Evolutionary conservation across 2,797 vertebrate genomes (phyloP).

Genomic region (Poecilia picta): DNA sequence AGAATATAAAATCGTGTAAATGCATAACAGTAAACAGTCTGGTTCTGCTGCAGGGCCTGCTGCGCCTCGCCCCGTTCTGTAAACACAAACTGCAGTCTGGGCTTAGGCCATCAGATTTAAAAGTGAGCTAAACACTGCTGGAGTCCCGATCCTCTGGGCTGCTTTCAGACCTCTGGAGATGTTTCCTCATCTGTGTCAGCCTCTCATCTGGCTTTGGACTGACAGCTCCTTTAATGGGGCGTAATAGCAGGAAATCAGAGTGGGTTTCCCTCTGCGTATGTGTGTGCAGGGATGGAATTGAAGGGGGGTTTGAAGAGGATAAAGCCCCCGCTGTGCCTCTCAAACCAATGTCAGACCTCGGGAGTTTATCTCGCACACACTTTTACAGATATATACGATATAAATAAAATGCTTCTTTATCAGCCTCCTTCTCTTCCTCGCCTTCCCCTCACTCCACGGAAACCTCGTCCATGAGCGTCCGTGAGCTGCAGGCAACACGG

Average conservation of each 20-base stretch:
- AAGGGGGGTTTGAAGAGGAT: conserved; percentile 52
- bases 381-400: conserved; percentile 27
- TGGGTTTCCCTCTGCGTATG: conserved; percentile 70
- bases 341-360: conserved; percentile 65
- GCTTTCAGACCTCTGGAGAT: conserved; percentile 72
- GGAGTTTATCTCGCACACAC: conserved; percentile 33
- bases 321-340: conserved; percentile 73
- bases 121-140: conserved; percentile 57
- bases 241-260: conserved; percentile 87
- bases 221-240: conserved; percentile 83
- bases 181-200: conserved; percentile 79
- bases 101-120: conserved; percentile 57
- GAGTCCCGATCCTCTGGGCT: conserved; percentile 62
- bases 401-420: conserved; percentile 59
- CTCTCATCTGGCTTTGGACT: conserved; percentile 82
- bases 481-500: conserved; percentile 79
- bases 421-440: conserved; percentile 39
- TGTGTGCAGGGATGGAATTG: conserved; percentile 14
- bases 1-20: conserved; percentile 22
- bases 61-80: conserved; percentile 41
- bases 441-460: conserved; percentile 35
- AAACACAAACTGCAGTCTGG: conserved; percentile 67
- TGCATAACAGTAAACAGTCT: conserved; percentile 23
- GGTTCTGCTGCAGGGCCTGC: conserved; percentile 30
- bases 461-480: conserved; percentile 56